These are phyloP conservation scores for Micromussa lordhowensis DNA, from an alignment of 92 coral and sea anemone species.

Conservation along the genomic window DNA sequence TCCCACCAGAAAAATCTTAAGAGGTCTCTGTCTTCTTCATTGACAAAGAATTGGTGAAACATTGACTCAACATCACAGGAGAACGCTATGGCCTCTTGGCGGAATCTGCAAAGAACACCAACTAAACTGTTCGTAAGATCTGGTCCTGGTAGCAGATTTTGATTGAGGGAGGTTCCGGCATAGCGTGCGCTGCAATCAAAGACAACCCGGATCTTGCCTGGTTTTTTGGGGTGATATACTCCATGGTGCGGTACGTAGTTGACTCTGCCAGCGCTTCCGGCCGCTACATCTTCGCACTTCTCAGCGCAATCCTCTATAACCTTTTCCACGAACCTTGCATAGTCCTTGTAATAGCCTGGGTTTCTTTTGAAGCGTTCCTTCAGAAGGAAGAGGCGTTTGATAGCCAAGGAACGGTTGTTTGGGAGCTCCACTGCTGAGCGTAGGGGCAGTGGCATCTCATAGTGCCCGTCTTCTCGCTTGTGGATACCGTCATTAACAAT, in stretches of 20 bases:
- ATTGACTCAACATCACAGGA: constrained; percentile 28
- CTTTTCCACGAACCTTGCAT: constrained; percentile 64
- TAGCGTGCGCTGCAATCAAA: constrained; percentile 55
- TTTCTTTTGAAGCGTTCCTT: constrained; percentile 47
- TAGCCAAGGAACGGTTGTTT: constrained; percentile 48
- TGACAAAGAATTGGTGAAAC: constrained; percentile 32
- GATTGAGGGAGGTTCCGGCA: constrained; percentile 37
- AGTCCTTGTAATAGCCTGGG: constrained; percentile 52
- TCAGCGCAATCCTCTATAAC: constrained; percentile 64
- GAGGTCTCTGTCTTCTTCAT: too few relatives aligned
- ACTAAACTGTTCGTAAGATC: constrained; percentile 41
- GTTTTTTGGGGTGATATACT: too few relatives aligned
- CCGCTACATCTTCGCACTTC: constrained; percentile 9
- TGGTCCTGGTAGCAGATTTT: constrained; percentile 31
- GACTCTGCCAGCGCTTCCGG: constrained; percentile 31
- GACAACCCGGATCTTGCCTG: too few relatives aligned
- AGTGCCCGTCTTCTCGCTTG: too few relatives aligned
- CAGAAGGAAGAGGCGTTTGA: constrained; percentile 41
- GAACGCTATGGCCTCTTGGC: constrained; percentile 30
- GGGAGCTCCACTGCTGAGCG: constrained; percentile 25
- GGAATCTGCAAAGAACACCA: constrained; percentile 29
- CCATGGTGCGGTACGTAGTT: constrained; percentile 57
- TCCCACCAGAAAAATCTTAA: too few relatives aligned
- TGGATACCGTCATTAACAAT: too few relatives aligned
- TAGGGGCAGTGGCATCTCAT: too few relatives aligned